Evolutionary conservation across 2,113 vertebrate species (phyloP), one percentile per base, ranked within the genome.

Genomic region (Vidua macroura): DNA sequence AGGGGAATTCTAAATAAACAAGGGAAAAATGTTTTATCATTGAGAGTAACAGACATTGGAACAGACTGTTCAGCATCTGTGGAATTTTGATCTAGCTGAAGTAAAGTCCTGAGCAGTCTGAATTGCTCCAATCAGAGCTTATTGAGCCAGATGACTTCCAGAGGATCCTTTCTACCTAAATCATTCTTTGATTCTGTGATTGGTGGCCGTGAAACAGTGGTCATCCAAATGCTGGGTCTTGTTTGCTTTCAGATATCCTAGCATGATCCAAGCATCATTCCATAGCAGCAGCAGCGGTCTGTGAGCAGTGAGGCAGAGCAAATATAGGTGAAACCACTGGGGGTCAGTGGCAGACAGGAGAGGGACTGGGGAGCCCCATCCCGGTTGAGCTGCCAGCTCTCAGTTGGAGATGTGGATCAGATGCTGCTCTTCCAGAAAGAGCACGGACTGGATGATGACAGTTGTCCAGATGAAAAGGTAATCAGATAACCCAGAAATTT

Each of bases 321-420:
- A 93, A 44, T 44, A 33, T 2, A 64, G 48, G 46, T 88, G 48
- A 67, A 92, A 69, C 96, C 96, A 93, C 96, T 93, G 94, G 95
- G 66, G 92, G 95, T 95, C 96, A 96, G 90, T 96, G 90, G 68
- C 70, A 94, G 88, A 94, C 79, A 88, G 90, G 52, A 74, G 78
- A 94, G 95, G 46, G 51, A 59, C 62, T 48, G 72, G 52, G 67
- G 59, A 96, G 70, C 49, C 80, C 81, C 16, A 2, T 15, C 6
- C 8, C 1, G 6, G 27, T 37, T 68, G 35, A 33, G 56, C 70
- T 70, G 9, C 41, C 4, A 3, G 25, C 41, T 44, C 13, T 53
- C 25, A 2, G 0, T 0, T 25, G 80, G 67, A 68, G 27, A 44
- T 10, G 30, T 5, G 39, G 27, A 48, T 88, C 59, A 39, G 46